These are phyloP conservation scores for Hemicrepidius hirtus DNA, from an alignment of 2,888 invertebrate species.

Conservation along the genomic window DNA sequence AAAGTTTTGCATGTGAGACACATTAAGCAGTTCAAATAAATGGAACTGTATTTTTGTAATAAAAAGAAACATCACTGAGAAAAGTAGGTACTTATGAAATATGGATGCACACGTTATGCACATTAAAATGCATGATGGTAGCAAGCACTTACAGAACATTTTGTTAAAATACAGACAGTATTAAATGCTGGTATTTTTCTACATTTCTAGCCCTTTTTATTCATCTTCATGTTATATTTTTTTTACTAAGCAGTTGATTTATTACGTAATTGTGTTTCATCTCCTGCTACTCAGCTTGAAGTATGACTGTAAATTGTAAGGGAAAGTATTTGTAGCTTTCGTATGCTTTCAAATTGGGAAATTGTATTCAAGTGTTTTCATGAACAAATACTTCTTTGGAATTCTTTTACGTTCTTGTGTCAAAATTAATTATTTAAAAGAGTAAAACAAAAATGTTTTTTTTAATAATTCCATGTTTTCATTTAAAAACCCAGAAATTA, in stretches of 20 bases:
- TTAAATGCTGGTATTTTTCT: too few species aligned
- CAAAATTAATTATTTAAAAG: too few species aligned
- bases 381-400: too few species aligned
- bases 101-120: constrained; percentile 18
- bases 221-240: background rate
- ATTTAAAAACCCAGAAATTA: too few species aligned
- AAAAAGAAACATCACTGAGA: background rate
- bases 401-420: too few species aligned
- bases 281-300: too few species aligned
- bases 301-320: too few species aligned
- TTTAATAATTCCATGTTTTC: too few species aligned
- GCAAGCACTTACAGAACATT: constrained; percentile 1
- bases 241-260: background rate
- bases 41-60: background rate
- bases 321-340: too few species aligned
- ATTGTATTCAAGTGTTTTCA: too few species aligned
- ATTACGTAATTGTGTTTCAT: background rate
- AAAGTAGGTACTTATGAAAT: background rate
- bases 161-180: background rate
- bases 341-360: too few species aligned
- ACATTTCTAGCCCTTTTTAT: background rate
- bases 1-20: constrained; percentile 6
- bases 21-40: background rate
- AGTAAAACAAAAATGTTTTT: too few species aligned
- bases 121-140: constrained; percentile 24